A percentile compares a stretch with the other conserved stretches of the same genome.
These are phyloP conservation scores for Colinus virginianus DNA, from an alignment of 2,113 vertebrate species.

Conservation along the genomic window DNA sequence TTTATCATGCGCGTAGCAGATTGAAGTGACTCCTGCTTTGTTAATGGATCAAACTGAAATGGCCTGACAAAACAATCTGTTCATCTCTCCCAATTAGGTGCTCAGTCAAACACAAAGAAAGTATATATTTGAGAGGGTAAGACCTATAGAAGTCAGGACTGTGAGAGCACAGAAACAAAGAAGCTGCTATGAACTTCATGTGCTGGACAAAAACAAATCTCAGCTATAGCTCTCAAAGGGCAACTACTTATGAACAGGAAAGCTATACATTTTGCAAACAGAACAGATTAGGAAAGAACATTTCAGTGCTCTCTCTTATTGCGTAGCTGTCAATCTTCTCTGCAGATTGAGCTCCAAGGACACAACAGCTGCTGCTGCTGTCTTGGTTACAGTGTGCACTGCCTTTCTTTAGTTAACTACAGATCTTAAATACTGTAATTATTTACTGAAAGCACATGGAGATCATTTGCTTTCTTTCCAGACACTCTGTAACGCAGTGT, in stretches of 20 bases:
- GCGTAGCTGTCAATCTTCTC: background rate
- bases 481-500: fast-evolving
- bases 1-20: background rate
- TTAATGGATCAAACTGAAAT: background rate
- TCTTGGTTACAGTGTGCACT: background rate
- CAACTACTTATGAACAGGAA: background rate
- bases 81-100: background rate
- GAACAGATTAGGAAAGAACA: background rate
- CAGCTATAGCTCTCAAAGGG: slow-evolving; percentile 13
- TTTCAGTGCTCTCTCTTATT: background rate
- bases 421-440: background rate
- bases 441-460: background rate
- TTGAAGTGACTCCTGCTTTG: background rate
- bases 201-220: background rate
- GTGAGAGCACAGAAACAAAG: background rate
- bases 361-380: background rate
- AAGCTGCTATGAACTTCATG: background rate
- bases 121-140: background rate
- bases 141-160: background rate
- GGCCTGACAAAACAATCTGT: background rate
- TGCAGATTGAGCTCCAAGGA: background rate
- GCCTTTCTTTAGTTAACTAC: background rate
- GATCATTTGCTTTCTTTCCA: background rate
- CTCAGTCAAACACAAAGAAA: background rate
- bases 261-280: background rate